These are phyloP conservation scores for Apamea epomidion DNA, from an alignment of 2,888 invertebrate genomes.

Conservation along the genomic window DNA sequence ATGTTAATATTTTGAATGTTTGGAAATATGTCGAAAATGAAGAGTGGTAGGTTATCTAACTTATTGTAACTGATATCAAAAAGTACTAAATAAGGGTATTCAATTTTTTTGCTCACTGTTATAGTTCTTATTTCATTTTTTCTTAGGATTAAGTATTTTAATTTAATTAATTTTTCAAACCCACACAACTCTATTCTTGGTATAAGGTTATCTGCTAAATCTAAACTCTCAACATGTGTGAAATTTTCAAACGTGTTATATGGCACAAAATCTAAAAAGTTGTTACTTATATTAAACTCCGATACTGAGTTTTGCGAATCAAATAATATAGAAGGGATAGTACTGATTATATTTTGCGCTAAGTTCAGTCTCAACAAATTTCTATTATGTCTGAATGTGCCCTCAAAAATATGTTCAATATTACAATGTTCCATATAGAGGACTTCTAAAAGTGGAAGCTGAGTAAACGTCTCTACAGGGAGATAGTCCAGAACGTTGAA, in stretches of 20 bases:
- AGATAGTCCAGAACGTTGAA: constrained; percentile 95
- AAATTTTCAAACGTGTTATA: constrained; percentile 94
- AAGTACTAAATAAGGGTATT: constrained; percentile 78
- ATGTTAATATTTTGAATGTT: constrained; percentile 86
- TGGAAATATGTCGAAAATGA: constrained; percentile 85
- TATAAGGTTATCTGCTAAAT: constrained; percentile 92
- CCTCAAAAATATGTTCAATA: constrained; percentile 92
- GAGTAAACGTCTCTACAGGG: constrained; percentile 92
- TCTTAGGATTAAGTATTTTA: constrained; percentile 83
- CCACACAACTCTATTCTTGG: constrained; percentile 93
- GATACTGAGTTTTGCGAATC: constrained; percentile 92
- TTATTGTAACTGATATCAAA: constrained; percentile 86
- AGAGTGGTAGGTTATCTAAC: constrained; percentile 79
- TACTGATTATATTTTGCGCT: constrained; percentile 93
- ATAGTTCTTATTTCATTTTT: constrained; percentile 86
- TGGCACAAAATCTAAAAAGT: constrained; percentile 94
- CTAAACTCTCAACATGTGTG: constrained; percentile 93
- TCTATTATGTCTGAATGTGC: constrained; percentile 93
- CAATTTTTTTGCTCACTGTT: constrained; percentile 81
- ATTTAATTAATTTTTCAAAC: constrained; percentile 81
- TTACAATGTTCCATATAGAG: constrained; percentile 93
- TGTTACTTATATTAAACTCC: constrained; percentile 94
- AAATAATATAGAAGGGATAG: constrained; percentile 92
- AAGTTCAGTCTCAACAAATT: constrained; percentile 94
- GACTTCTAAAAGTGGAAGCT: constrained; percentile 94